A percentile compares a stretch with the other conserved stretches of the same genome.
These are phyloP conservation scores for Actias luna DNA, from an alignment of 2,888 invertebrate genomes.

Conservation along the genomic window DNA sequence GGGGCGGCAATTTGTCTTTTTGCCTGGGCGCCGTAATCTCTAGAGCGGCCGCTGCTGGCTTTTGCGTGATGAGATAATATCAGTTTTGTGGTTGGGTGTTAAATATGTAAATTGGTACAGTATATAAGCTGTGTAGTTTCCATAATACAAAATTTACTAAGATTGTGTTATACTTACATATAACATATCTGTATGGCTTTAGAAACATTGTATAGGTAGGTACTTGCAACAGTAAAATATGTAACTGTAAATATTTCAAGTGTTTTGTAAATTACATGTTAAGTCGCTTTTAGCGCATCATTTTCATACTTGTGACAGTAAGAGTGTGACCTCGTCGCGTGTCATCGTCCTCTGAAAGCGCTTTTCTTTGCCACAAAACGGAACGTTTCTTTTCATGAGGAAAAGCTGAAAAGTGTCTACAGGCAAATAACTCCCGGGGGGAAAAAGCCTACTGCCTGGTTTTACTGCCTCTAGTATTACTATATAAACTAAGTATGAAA, in stretches of 20 bases:
- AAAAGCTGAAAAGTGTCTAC: conserved; percentile 81
- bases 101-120: too few relatives aligned
- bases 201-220: background rate
- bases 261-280: conserved; percentile 69
- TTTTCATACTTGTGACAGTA: conserved; percentile 72
- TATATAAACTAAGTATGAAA: conserved; percentile 59
- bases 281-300: conserved; percentile 73
- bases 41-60: too few relatives aligned
- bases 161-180: background rate
- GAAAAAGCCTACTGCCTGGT: conserved; percentile 78
- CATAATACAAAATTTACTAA: too few relatives aligned
- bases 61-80: too few relatives aligned
- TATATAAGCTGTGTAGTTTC: too few relatives aligned
- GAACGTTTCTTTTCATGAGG: conserved; percentile 81
- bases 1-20: too few relatives aligned
- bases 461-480: conserved; percentile 61
- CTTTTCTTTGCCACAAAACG: conserved; percentile 80
- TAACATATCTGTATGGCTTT: background rate
- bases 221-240: background rate
- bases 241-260: conserved; percentile 5
- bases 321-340: conserved; percentile 79
- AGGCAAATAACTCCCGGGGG: conserved; percentile 81
- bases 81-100: too few relatives aligned
- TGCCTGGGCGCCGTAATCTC: too few relatives aligned
- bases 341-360: conserved; percentile 82